Evolutionary conservation across 2,797 vertebrate species (phyloP), one percentile per base, ranked within the genome.

Genomic region (Acipenser oxyrinchus): DNA sequence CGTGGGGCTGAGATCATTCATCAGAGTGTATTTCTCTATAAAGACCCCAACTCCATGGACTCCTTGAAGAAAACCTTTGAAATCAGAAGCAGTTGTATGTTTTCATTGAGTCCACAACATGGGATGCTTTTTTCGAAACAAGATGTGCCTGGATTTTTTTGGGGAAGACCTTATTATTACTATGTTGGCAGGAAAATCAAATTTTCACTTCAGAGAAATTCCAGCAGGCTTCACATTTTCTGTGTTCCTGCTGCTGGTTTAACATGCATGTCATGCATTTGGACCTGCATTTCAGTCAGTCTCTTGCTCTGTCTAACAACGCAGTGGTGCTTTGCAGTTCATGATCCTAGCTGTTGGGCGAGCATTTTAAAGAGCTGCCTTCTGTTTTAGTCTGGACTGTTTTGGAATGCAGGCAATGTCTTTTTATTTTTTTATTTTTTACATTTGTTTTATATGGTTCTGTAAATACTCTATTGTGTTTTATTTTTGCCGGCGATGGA

Each of bases 1-100:
- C 65, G 7, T 11, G n/a, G 49, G 53, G 49, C 61, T 67, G 65
- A 64, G 53, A 70, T 70, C 62, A 64, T 37, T 10, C 53, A 15
- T 49, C 18, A 49, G 13, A 15, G 10, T 12, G 37, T 3, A 37
- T 23, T 15, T 9, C 53, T 6, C 12, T 63, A 49, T 60, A 53
- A 70, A 66, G 68, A 51, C 10, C 37, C n/a, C 37, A 37, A 37
- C 23, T 37, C 23, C 23, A 37, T 37, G 23, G 23, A 10, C 51
- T 23, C 9, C 12, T 63, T 2, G 51, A 6, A 12, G 23, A 12
- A 10, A 5, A 10, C n/a, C 11, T 12, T 15, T 9, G 8, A 37
- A 23, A 63, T 10, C 58, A 3, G 58, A 60, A 7, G 58, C 58
- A 13, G 58, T 15, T 5, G 58, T n/a, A 15, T 15, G 12, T 60